Evolutionary conservation across 2,888 invertebrate genomes (phyloP).

Genomic region (Exephanes ischioxanthus): DNA sequence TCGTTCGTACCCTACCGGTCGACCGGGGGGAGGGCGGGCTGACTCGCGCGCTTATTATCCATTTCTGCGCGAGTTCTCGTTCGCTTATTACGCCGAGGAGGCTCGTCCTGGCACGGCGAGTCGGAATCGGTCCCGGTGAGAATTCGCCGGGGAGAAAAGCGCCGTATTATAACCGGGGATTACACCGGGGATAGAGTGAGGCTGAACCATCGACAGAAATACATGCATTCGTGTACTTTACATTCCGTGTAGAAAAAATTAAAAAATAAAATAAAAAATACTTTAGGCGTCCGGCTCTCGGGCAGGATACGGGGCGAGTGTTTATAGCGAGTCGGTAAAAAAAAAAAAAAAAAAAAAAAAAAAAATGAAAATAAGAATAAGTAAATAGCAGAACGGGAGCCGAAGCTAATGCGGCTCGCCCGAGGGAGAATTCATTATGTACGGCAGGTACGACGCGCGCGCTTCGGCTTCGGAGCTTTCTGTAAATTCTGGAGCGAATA

Average conservation of each 20-base stretch:
- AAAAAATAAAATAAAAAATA: not conserved
- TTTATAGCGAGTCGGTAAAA: not conserved
- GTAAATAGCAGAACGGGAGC: slow-evolving; percentile 2
- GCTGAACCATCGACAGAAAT: slow-evolving; percentile 24
- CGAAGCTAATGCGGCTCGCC: slow-evolving; percentile 1
- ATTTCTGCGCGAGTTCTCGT: slow-evolving; percentile 51
- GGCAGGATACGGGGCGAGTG: not conserved
- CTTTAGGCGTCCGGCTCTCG: not conserved
- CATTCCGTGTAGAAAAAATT: not conserved
- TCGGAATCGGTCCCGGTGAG: not conserved
- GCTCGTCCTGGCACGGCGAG: not conserved
- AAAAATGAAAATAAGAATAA: not conserved
- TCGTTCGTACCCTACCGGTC: slow-evolving; percentile 37
- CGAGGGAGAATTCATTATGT: not conserved
- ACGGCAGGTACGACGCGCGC: too few relatives aligned
- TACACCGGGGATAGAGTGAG: slow-evolving; percentile 25
- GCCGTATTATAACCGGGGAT: slow-evolving; percentile 18
- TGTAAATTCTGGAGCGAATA: too few relatives aligned
- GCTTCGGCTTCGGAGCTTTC: too few relatives aligned
- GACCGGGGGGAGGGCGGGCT: not conserved
- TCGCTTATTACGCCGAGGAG: slow-evolving; percentile 52
- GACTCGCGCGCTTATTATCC: slow-evolving; percentile 49
- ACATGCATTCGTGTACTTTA: slow-evolving; percentile 1
- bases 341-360: not conserved
- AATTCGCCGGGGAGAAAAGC: slow-evolving; percentile 14